Conservation (phyloP, 2,888 invertebrate genomes). For the Drosophila testacea region DNA sequence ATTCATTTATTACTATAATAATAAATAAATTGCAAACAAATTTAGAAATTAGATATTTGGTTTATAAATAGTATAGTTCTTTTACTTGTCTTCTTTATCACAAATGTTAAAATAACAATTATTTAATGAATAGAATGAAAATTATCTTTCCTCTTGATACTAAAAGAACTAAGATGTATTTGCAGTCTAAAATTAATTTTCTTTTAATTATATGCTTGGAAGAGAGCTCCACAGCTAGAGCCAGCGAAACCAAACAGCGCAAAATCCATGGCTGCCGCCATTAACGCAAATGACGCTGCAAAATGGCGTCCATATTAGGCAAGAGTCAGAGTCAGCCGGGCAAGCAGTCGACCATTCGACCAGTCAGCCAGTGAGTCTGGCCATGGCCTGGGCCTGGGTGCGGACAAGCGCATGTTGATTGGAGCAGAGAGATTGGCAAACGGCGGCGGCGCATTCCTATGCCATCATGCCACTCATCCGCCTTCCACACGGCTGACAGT, state of each 20-base stretch:
- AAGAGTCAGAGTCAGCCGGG: conserved; percentile 47
- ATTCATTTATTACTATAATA: no score
- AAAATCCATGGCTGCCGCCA: conserved; percentile 61
- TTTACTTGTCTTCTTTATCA: background rate
- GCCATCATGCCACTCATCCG: conserved; percentile 41
- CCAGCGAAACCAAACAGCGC: conserved; percentile 40
- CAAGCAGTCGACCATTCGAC: conserved; percentile 3
- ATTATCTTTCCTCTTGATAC: background rate
- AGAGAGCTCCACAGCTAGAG: conserved; percentile 14
- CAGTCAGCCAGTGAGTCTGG: conserved; percentile 49
- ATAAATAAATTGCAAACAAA: no score
- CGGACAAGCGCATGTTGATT: conserved; percentile 79
- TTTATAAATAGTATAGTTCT: background rate
- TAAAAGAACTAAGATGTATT: conserved; percentile 1
- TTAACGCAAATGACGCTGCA: conserved; percentile 79
- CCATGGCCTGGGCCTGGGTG: conserved; percentile 39
- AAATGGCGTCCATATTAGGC: conserved; percentile 77
- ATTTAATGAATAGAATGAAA: background rate
- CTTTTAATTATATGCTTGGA: conserved; percentile 62
- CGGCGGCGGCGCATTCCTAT: conserved; percentile 55
- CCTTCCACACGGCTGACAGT: conserved; percentile 61
- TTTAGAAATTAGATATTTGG: no score
- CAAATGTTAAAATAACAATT: background rate
- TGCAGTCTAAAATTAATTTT: conserved; percentile 26
- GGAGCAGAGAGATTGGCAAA: conserved; percentile 77